Conservation (phyloP, 2,113 vertebrate species). For the Amphiprion ocellaris region DNA sequence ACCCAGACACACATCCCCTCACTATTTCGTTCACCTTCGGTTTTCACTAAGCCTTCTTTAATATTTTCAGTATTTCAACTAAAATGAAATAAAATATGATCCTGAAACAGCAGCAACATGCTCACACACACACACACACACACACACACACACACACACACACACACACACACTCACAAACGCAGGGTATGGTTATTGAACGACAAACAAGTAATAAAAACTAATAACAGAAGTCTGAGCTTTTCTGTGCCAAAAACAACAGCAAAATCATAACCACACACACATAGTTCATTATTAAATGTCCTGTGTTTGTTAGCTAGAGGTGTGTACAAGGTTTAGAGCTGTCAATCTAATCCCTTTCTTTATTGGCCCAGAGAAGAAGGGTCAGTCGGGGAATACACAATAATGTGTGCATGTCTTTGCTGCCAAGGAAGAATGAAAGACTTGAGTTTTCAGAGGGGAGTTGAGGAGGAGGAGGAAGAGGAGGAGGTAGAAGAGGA, state of each 20-base stretch:
- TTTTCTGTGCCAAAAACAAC: neutral
- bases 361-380: slow-evolving; percentile 56
- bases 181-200: neutral
- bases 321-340: slow-evolving; percentile 38
- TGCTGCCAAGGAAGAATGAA: neutral
- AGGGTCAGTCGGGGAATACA: slow-evolving; percentile 25
- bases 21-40: slow-evolving; percentile 14
- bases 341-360: slow-evolving; percentile 58
- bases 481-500: no score
- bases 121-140: no score
- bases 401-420: slow-evolving; percentile 3
- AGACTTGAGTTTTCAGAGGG: no score
- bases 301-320: slow-evolving; percentile 35
- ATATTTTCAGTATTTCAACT: slow-evolving; percentile 4
- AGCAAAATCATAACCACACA: slow-evolving; percentile 16
- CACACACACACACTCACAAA: neutral
- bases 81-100: slow-evolving; percentile 17
- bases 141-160: neutral
- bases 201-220: slow-evolving; percentile 42
- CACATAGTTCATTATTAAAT: slow-evolving; percentile 29
- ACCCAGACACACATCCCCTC: neutral
- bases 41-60: slow-evolving; percentile 5
- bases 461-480: no score
- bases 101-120: no score
- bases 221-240: slow-evolving; percentile 37